Evolutionary conservation across 2,797 vertebrate species (phyloP), one percentile per base, ranked within the genome.

Genomic region (Lepilemur ruficaudatus): DNA sequence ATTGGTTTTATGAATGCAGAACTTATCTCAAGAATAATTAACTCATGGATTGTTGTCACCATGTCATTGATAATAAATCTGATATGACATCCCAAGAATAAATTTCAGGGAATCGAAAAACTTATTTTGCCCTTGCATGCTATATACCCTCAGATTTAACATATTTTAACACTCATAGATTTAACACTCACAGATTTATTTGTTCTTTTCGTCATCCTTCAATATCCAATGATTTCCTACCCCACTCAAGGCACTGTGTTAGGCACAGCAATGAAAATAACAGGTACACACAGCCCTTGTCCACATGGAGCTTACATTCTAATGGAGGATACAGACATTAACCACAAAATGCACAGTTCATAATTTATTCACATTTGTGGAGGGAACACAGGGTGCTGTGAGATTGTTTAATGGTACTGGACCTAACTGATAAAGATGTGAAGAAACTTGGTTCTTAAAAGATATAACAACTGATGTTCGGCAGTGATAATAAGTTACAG

Each of bases 11-110:
- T 84, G 86, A 91, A 70, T 81, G 52, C 65, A 35, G 73, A 91
- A 75, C 41, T 93, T 79, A 84, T 18, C 85, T 89, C 70, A 59
- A 67, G 91, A 95, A 90, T 79, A 67, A 95, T 96, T 87, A 88
- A 73, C 89, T 84, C 32, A 55, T 38, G 52, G 83, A 38, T 87
- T 91, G 80, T 82, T 86, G 93, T 89, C 82, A 63, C 59, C 7
- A 18, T 65, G 70, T 55, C 81, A 38, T 75, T 15, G 10, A 4
- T 83, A 32, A 32, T 90, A 55, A 57, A 84, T 76, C 84, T 81
- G 17, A 59, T 80, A 76, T 25, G 67, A 38, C 52, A 46, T 35
- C 35, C 70, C 22, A 70, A 70, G 86, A 94, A 73, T 79, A 78
- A 48, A 92, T 82, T 70, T 94, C 65, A 14, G 70, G 38, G n/a